A percentile compares a stretch with the other conserved stretches of the same genome.
These are phyloP conservation scores for Myotis planiceps DNA, from an alignment of 2,797 vertebrate species.

Conservation along the genomic window DNA sequence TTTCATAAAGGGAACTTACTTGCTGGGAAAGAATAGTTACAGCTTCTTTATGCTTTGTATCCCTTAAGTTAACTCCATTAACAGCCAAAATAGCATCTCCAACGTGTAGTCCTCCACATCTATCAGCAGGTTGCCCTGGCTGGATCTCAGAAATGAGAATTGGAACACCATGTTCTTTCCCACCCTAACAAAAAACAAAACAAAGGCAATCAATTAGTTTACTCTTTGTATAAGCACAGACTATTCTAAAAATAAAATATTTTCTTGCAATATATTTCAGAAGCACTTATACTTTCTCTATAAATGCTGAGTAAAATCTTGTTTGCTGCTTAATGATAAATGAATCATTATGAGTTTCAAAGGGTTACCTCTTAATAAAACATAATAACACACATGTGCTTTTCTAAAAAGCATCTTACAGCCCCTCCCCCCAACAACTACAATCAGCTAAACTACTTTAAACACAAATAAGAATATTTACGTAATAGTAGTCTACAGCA, in stretches of 20 bases:
- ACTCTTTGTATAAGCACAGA: neutral
- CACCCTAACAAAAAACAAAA: conserved; percentile 89
- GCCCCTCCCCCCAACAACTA: neutral
- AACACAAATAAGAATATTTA: conserved; percentile 17
- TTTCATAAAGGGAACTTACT: conserved; percentile 84
- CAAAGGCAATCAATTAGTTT: neutral
- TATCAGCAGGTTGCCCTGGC: conserved; percentile 94
- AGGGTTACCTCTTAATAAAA: neutral
- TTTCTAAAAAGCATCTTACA: conserved; percentile 31
- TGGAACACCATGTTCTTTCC: conserved; percentile 98
- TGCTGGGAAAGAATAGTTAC: conserved; percentile 99
- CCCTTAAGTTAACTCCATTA: conserved; percentile 97
- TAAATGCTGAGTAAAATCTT: neutral
- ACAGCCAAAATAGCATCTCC: conserved; percentile 98
- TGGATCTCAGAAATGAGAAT: conserved; percentile 99
- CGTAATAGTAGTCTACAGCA: neutral
- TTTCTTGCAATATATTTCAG: conserved; percentile 28
- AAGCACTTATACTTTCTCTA: neutral
- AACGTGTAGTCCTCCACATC: conserved; percentile 96
- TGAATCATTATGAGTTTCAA: neutral
- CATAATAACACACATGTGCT: neutral
- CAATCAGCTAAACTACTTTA: neutral
- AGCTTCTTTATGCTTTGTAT: conserved; percentile 99
- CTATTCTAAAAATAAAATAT: neutral
- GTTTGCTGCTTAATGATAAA: conserved; percentile 24